Evolutionary conservation across 2,113 vertebrate species (phyloP).

Genomic region (Picathartes gymnocephalus): DNA sequence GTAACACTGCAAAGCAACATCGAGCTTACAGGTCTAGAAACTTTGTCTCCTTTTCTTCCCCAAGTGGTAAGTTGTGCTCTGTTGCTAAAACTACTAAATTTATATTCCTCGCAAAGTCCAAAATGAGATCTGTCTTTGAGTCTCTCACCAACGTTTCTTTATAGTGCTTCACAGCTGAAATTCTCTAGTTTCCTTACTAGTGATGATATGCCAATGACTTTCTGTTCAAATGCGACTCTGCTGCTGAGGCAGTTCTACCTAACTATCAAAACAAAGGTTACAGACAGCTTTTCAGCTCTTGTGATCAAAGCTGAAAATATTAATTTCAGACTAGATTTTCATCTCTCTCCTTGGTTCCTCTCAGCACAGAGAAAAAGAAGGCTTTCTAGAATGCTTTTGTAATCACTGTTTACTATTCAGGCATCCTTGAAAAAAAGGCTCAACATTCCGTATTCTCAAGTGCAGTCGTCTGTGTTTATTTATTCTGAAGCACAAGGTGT

Average conservation of each 20-base stretch:
- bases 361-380: not conserved
- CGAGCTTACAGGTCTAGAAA: not conserved
- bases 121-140: not conserved
- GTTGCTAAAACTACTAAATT: not conserved
- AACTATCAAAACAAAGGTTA: not conserved
- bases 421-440: not conserved
- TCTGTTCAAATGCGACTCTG: not conserved
- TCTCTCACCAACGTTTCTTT: not conserved
- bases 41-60: not conserved
- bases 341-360: not conserved
- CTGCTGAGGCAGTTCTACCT: not conserved
- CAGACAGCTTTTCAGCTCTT: not conserved
- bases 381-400: not conserved
- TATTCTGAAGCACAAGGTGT: not conserved
- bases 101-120: not conserved
- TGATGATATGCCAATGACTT: not conserved
- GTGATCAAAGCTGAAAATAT: not conserved
- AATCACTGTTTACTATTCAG: not conserved
- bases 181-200: not conserved
- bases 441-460: not conserved
- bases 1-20: not conserved
- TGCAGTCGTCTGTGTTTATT: not conserved
- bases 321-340: not conserved
- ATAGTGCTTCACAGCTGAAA: not conserved
- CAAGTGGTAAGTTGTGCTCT: not conserved